Percentiles rank a stretch among this genome's conserved stretches.
phyloP scores from a whole-genome alignment of 2,113 vertebrate species.

The Lampris megalopsis region DNA sequence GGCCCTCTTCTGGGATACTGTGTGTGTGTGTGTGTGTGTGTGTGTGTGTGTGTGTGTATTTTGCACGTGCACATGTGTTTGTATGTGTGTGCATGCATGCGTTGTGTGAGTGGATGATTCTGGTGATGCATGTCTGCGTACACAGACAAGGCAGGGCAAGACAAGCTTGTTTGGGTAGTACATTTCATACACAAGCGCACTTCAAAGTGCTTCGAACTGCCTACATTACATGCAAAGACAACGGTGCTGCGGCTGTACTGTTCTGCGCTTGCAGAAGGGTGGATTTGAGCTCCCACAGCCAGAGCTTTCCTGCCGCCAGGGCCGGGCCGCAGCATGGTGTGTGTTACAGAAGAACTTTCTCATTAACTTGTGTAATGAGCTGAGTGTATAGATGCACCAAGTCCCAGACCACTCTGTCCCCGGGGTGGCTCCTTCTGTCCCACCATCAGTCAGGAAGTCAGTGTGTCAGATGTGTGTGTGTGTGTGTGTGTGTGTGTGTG shows the following conservation, averaged over 20 bases:
- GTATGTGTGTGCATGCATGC: background rate
- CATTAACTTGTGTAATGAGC: conserved; percentile 67
- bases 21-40: background rate
- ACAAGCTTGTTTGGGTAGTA: too few species aligned
- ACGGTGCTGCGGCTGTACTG: too few species aligned
- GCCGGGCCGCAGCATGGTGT: background rate
- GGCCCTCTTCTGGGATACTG: too few species aligned
- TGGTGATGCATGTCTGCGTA: too few species aligned
- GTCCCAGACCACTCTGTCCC: conserved; percentile 44
- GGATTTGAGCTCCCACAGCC: conserved; percentile 24
- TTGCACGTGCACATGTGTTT: background rate
- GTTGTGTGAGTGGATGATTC: too few species aligned
- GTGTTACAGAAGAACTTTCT: conserved; percentile 45
- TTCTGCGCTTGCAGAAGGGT: background rate
- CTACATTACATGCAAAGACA: too few species aligned
- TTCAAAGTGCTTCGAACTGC: too few species aligned
- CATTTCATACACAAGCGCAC: too few species aligned
- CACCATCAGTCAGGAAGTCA: conserved; percentile 64
- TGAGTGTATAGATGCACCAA: conserved; percentile 19
- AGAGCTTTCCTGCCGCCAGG: background rate
- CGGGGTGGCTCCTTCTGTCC: conserved; percentile 54
- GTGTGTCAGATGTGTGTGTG: conserved; percentile 60
- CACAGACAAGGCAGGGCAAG: too few species aligned
- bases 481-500: too few species aligned
- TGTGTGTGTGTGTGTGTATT: conserved; percentile 5